Evolutionary conservation across 2,888 invertebrate genomes (phyloP).

Genomic region (Merodon equestris): DNA sequence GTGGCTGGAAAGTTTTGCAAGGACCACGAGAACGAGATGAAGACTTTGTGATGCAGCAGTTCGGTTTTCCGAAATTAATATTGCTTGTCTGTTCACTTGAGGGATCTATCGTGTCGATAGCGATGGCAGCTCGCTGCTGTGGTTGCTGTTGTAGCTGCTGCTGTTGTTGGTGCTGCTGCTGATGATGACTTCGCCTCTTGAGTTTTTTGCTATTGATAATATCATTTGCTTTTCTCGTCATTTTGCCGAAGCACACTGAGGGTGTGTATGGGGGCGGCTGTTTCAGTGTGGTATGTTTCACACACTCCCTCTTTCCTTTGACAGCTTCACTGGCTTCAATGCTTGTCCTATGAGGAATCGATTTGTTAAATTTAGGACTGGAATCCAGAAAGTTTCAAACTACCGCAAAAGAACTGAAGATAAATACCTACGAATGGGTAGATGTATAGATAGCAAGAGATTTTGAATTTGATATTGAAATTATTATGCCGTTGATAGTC

Average conservation of each 20-base stretch:
- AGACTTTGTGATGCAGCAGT: conserved; percentile 47
- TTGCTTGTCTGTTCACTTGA: conserved; percentile 64
- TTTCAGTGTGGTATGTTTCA: not conserved
- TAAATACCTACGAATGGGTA: conserved; percentile 46
- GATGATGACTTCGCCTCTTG: conserved; percentile 57
- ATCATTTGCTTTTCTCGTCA: conserved; percentile 62
- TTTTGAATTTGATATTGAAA: conserved; percentile 45
- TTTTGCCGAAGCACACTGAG: conserved; percentile 52
- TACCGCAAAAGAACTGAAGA: conserved; percentile 51
- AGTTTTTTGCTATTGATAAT: conserved; percentile 60
- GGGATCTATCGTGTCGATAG: conserved; percentile 49
- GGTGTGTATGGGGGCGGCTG: conserved; percentile 1
- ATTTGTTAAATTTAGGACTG: conserved; percentile 39
- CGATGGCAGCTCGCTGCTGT: conserved; percentile 20
- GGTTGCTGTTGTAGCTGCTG: conserved; percentile 7
- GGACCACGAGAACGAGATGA: conserved; percentile 34
- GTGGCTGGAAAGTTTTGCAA: conserved; percentile 51
- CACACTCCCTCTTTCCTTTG: not conserved
- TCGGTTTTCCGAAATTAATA: conserved; percentile 61
- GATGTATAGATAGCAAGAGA: conserved; percentile 23
- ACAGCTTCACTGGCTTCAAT: not conserved
- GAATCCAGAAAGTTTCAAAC: conserved; percentile 41
- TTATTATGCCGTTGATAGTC: conserved; percentile 50
- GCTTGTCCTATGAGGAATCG: conserved; percentile 14
- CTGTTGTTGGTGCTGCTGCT: conserved; percentile 32